Conservation (phyloP, 2,888 invertebrate species). For the Brenthis hecate region DNA sequence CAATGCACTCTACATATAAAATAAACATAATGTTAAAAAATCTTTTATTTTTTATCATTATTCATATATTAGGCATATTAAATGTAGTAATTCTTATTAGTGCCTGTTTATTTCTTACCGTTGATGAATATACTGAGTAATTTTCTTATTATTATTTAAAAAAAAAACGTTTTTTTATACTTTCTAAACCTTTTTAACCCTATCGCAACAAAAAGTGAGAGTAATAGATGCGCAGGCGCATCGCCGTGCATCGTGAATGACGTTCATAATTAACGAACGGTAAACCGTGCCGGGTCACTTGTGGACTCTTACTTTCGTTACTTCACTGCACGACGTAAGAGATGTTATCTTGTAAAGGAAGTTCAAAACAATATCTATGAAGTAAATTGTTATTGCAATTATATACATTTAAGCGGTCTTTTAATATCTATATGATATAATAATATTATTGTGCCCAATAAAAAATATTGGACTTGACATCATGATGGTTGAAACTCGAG, state of each 20-base stretch:
- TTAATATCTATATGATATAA: too few species aligned
- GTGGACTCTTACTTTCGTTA: slow-evolving; percentile 45
- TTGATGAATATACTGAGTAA: neutral
- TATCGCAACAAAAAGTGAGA: slow-evolving; percentile 62
- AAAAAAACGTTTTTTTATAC: neutral
- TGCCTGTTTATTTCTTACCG: too few species aligned
- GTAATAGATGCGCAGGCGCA: slow-evolving; percentile 64
- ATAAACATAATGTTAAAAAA: too few species aligned
- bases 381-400: slow-evolving; percentile 9
- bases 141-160: neutral
- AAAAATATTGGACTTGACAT: too few species aligned
- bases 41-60: too few species aligned
- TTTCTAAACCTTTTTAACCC: slow-evolving; percentile 44
- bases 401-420: neutral
- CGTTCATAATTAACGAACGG: slow-evolving; percentile 49
- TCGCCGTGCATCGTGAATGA: slow-evolving; percentile 56
- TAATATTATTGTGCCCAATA: too few species aligned
- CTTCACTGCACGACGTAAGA: slow-evolving; percentile 25
- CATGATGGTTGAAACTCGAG: too few species aligned
- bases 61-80: neutral
- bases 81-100: neutral
- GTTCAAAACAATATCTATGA: slow-evolving; percentile 1
- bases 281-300: slow-evolving; percentile 39
- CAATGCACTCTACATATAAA: too few species aligned
- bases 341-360: slow-evolving; percentile 23